Evolutionary conservation across 1,140 invertebrate species (phyloP), one percentile per base, ranked within the genome.

Genomic region (Cydia pomonella): DNA sequence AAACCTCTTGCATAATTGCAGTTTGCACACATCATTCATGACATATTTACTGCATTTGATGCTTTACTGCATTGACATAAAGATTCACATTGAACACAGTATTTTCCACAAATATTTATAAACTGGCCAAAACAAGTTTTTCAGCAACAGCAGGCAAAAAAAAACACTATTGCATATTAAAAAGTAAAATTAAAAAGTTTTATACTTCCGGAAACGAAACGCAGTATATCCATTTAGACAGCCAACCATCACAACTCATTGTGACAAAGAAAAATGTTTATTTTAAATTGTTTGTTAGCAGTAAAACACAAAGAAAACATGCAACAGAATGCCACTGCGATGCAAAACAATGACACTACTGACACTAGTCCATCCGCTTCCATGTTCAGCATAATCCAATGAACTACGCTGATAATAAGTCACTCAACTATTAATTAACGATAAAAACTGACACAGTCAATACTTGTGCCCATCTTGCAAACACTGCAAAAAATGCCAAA

Each of bases 351-450:
- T n/a, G 71, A 29, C 21, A 63, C 7, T 44, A 64, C 59, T n/a
- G 71, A 29, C 21, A 63, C 7, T 44, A 75, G 64, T 10, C 16
- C 38, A 75, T 73, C 76, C 41, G 80, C 79, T 82, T 81, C 80
- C 75, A 78, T 79, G 77, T 81, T 84, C 79, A 80, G 53, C 72
- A 72, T 29, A 64, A 78, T 75, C 75, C 50, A 74, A 44, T 66
- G 66, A 25, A 47, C 29, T 73, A 47, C 73, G 44, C 72, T 76
- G 85, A 90, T 89, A 87, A 84, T 77, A 83, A 73, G 83, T 73
- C 82, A 87, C 33, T 89, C 81, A 87, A 88, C 84, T 84, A 75
- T 82, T 79, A 89, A 86, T 77, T 76, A 59, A 6, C 16, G 75
- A 83, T 77, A 81, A 75, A 75, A 10, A 63, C 73, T 33, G 71